These are phyloP conservation scores for Notothenia rossii DNA, from an alignment of 2,113 vertebrate species.

Conservation along the genomic window DNA sequence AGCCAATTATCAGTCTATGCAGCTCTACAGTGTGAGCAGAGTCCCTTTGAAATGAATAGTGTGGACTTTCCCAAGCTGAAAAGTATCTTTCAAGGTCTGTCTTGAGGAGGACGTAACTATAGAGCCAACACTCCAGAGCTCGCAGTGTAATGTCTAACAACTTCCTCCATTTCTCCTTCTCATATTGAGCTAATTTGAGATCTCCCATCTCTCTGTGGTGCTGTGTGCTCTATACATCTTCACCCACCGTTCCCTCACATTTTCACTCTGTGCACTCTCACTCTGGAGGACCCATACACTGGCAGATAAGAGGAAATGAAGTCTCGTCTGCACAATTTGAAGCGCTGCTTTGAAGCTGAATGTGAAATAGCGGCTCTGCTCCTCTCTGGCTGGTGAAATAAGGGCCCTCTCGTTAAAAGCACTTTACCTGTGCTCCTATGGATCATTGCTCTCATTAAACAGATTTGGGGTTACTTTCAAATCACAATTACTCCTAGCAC, in stretches of 20 bases:
- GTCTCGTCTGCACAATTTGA: slow-evolving; percentile 81
- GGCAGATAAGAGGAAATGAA: slow-evolving; percentile 83
- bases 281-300: slow-evolving; percentile 79
- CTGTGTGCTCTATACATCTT: slow-evolving; percentile 74
- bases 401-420: slow-evolving; percentile 82
- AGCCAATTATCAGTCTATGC: slow-evolving; percentile 8
- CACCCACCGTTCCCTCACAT: slow-evolving; percentile 76
- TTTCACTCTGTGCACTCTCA: slow-evolving; percentile 73
- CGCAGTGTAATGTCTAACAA: slow-evolving; percentile 71
- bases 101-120: slow-evolving; percentile 69
- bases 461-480: slow-evolving; percentile 80
- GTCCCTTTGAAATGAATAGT: slow-evolving; percentile 54
- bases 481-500: slow-evolving; percentile 79
- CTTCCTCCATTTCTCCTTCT: slow-evolving; percentile 70
- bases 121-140: slow-evolving; percentile 53
- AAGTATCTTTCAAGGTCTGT: slow-evolving; percentile 65
- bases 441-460: slow-evolving; percentile 82
- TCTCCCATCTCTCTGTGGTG: slow-evolving; percentile 64
- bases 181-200: slow-evolving; percentile 77
- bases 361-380: slow-evolving; percentile 74
- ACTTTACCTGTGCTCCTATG: slow-evolving; percentile 81
- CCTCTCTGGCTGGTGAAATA: slow-evolving; percentile 75
- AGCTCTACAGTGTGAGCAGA: slow-evolving; percentile 21
- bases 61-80: slow-evolving; percentile 47
- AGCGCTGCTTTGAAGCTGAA: slow-evolving; percentile 80